Base-by-base conservation (phyloP, 2,888 invertebrate genomes). In the Limnephilus auricula region DNA sequence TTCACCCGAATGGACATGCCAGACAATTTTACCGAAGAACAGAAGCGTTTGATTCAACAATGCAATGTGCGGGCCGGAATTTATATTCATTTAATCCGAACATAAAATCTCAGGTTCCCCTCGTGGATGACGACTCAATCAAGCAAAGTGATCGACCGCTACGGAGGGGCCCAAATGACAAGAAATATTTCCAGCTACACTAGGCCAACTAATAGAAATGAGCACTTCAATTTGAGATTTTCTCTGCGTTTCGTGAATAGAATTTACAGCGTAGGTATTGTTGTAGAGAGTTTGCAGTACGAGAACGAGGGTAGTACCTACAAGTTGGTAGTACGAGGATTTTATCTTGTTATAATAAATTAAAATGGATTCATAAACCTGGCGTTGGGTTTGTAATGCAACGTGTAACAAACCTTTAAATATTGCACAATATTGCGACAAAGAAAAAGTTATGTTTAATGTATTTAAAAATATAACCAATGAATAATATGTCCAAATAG, bases 71-170 rank as follows among this genome's bases (percentile, higher is more conserved):
- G 82, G 79, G 86, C 37, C 82, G 31, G 91, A 93, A 91, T 93
- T 92, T 93, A 92, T 93, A 92, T 92, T 90, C 92, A 92, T 93
- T 91, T 93, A 92, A 93, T 93, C 92, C 93, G 91, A 87, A 90
- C 92, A 93, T 92, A 93, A 93, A 93, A 92, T 92, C 92, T 91
- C 92, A 87, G 91, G 50, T 87, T 89, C 90, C 90, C 89, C 91
- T 89, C 92, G 83, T 87, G 82, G 90, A 92, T 90, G 92, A 93
- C 92, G 92, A 92, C 93, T 93, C 93, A 93, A 93, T 93, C 93
- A 93, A 90, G 92, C 93, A 92, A 91, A 93, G 93, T 93, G 93
- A 92, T 92, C 86, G 93, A 90, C 92, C 89, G 92, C 89, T 89
- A 85, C 91, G 90, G 91, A 92, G 92, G 91, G 86, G 79, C 65